phyloP scores from a whole-genome alignment of 2,888 invertebrate genomes.

The Bugula neritina region DNA sequence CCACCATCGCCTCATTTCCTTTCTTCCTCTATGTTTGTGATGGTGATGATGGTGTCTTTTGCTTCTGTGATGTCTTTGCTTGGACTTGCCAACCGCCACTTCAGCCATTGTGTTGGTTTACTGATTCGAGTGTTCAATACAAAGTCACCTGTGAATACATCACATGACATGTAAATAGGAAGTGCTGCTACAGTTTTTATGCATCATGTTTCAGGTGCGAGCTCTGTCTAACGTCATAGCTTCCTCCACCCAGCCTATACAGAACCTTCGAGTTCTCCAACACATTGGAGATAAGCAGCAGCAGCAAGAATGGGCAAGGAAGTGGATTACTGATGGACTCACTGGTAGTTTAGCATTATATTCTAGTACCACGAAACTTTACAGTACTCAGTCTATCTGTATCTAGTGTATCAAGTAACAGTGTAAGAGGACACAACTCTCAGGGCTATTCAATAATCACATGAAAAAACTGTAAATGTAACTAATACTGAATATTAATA shows the following conservation, averaged over 20 bases:
- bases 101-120: background rate
- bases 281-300: constrained; percentile 63
- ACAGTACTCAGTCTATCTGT: no score
- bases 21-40: background rate
- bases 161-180: no score
- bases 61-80: background rate
- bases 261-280: constrained; percentile 81
- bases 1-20: constrained; percentile 19
- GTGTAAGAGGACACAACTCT: no score
- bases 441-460: no score
- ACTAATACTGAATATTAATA: no score
- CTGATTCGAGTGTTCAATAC: no score
- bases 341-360: constrained; percentile 59
- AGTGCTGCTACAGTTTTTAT: no score
- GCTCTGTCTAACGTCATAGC: constrained; percentile 86
- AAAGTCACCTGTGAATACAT: no score
- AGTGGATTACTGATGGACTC: constrained; percentile 85
- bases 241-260: constrained; percentile 90
- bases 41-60: background rate
- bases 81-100: background rate
- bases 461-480: no score
- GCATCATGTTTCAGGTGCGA: constrained; percentile 56
- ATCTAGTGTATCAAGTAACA: no score
- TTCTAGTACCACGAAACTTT: no score
- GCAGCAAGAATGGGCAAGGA: constrained; percentile 86